Base-by-base conservation (phyloP, 2,888 invertebrate species). In the Anthrax anthrax region DNA sequence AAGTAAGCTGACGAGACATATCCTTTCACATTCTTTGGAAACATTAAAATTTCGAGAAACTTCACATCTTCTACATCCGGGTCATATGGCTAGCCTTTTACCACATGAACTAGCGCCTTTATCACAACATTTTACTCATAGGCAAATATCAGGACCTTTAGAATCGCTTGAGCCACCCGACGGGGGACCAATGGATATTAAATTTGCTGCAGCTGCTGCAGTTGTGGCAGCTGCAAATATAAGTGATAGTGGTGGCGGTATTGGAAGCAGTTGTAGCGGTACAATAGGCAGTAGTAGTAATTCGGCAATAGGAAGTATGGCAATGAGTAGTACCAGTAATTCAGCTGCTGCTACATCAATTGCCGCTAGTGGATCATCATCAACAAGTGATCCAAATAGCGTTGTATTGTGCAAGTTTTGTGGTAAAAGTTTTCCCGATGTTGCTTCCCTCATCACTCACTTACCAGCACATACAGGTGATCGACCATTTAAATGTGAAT, bases 371-470 rank as follows among this genome's bases (percentile, higher is more conserved):
- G 78, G 42, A 18, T 42, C 42, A 54, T 56, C 57, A 43, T 58
- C 61, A 52, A 56, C 58, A 42, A 64, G 60, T 58, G 81, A 81
- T 63, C 80, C 81, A 43, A 79, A 80, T 54, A 80, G 79, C 60
- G 85, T 86, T 54, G 88, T 88, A 59, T 73, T 89, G 62, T 89
- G 89, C 78, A 89, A 89, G 74, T 89, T 89, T 71, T 89, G 89
- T 69, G 88, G 88, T 65, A 89, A 90, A 72, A 86, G 87, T 59
- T 90, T 89, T 72, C 87, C 89, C 55, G 89, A 89, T 70, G 88
- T 89, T 55, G 82, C 86, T 55, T 84, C 87, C 54, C 75, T 90
- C 59, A 88, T 89, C 66, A 80, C 84, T 56, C 89, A 89, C 69
- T 74, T 89, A 63, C 88, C 88, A 50, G 86, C 84, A 54, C 90